phyloP scores from a whole-genome alignment of 1,140 invertebrate genomes.

The Notospermus geniculatus region DNA sequence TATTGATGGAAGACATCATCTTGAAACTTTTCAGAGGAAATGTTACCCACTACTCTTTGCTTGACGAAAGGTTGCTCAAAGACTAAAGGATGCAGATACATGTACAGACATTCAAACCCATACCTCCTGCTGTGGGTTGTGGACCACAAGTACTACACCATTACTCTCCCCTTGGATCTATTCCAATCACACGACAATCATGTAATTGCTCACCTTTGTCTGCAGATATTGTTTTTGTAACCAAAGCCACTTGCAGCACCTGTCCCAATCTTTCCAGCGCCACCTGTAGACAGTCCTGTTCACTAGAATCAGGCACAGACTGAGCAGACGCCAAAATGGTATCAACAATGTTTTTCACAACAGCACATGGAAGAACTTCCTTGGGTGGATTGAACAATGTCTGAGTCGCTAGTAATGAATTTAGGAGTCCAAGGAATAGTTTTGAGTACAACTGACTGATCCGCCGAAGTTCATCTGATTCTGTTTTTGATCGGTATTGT shows the following conservation, averaged over 20 bases:
- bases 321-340: not conserved
- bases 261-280: not conserved
- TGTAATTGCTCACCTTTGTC: not conserved
- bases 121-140: not conserved
- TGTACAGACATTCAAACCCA: not conserved
- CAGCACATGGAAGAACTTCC: not conserved
- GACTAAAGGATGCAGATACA: not conserved
- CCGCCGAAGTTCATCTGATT: not conserved
- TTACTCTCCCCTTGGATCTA: not conserved
- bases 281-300: not conserved
- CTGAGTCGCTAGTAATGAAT: not conserved
- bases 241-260: constrained; percentile 1
- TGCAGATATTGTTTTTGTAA: not conserved
- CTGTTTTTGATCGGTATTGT: not conserved
- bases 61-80: not conserved
- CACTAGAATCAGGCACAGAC: not conserved
- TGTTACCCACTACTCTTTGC: not conserved
- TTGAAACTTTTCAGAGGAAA: not conserved
- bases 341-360: not conserved
- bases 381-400: not conserved
- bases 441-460: constrained; percentile 6
- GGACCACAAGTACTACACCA: not conserved
- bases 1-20: no score
- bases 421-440: not conserved
- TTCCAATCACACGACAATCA: not conserved